Percentiles rank a stretch among this genome's conserved stretches.
These are phyloP conservation scores for Lutraria lutraria DNA, from an alignment of 2,888 invertebrate genomes.

Conservation along the genomic window DNA sequence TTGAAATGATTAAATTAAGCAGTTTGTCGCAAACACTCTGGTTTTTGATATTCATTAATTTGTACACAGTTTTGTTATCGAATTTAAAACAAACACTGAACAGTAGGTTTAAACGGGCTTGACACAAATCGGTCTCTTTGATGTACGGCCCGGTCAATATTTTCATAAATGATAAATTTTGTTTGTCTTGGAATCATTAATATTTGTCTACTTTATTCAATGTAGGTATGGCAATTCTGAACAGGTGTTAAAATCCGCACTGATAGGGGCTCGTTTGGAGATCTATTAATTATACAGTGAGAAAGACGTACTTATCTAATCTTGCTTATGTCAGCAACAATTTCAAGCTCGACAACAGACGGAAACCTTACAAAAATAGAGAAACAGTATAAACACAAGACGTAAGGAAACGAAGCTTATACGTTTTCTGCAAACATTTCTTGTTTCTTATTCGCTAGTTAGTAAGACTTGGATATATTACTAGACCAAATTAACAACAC, in stretches of 20 bases:
- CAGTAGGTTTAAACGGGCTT: constrained; percentile 19
- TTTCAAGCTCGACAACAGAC: not conserved
- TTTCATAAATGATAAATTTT: constrained; percentile 46
- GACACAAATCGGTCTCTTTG: constrained; percentile 50
- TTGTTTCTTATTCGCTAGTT: too few species aligned
- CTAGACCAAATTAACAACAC: too few species aligned
- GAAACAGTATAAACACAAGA: not conserved
- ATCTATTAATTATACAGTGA: constrained; percentile 41
- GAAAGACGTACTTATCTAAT: not conserved
- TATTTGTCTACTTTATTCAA: constrained; percentile 46
- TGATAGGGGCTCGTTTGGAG: constrained; percentile 26
- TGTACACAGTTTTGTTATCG: constrained; percentile 23
- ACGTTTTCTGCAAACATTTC: not conserved
- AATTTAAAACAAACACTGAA: constrained; percentile 23
- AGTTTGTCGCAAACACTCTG: constrained; percentile 5
- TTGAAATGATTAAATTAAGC: constrained; percentile 21
- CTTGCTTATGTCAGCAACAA: constrained; percentile 1
- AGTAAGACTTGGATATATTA: too few species aligned
- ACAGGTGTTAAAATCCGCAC: constrained; percentile 43
- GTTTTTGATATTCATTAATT: constrained; percentile 26
- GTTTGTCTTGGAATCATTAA: constrained; percentile 45
- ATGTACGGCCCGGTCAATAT: constrained; percentile 54
- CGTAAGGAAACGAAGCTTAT: not conserved
- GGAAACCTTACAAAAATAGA: constrained; percentile 9
- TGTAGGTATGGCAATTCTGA: constrained; percentile 21